These are phyloP conservation scores for Cerceris rybyensis DNA, from an alignment of 2,888 invertebrate species.

Conservation along the genomic window DNA sequence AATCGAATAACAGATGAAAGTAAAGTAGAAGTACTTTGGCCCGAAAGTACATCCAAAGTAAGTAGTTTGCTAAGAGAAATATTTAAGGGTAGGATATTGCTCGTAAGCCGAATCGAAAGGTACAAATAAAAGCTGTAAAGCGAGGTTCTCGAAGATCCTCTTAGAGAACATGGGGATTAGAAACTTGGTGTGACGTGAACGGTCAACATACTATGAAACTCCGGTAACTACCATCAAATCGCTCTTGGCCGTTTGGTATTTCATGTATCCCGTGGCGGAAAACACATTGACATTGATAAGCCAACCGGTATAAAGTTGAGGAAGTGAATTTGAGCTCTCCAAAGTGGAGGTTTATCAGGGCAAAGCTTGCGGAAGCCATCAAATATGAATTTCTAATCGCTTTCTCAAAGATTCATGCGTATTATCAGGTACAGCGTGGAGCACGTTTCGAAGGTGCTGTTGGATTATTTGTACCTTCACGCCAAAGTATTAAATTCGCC, in stretches of 20 bases:
- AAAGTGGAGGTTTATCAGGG: conserved; percentile 1
- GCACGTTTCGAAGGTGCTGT: too few relatives aligned
- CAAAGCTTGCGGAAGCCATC: conserved; percentile 1
- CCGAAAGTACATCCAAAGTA: background rate
- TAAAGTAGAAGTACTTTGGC: background rate
- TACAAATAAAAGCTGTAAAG: conserved; percentile 15
- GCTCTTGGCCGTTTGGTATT: conserved; percentile 26
- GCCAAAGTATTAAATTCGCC: too few relatives aligned
- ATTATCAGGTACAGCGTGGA: background rate
- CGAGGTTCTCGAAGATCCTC: background rate
- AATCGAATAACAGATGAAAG: background rate
- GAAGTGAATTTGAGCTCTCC: conserved; percentile 4
- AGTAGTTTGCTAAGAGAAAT: background rate
- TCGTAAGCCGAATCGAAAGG: background rate
- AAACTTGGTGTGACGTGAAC: conserved; percentile 15
- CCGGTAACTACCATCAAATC: conserved; percentile 17
- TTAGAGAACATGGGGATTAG: conserved; percentile 18
- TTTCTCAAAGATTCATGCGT: background rate
- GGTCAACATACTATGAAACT: conserved; percentile 29
- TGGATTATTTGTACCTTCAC: too few relatives aligned
- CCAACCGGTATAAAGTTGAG: background rate
- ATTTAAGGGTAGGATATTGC: conserved; percentile 7
- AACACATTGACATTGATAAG: conserved; percentile 37
- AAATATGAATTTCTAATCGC: conserved; percentile 1
- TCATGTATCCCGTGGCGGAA: conserved; percentile 11